Evolutionary conservation across 2,888 invertebrate species (phyloP), one percentile per base, ranked within the genome.

Genomic region (Ceriagrion tenellum): DNA sequence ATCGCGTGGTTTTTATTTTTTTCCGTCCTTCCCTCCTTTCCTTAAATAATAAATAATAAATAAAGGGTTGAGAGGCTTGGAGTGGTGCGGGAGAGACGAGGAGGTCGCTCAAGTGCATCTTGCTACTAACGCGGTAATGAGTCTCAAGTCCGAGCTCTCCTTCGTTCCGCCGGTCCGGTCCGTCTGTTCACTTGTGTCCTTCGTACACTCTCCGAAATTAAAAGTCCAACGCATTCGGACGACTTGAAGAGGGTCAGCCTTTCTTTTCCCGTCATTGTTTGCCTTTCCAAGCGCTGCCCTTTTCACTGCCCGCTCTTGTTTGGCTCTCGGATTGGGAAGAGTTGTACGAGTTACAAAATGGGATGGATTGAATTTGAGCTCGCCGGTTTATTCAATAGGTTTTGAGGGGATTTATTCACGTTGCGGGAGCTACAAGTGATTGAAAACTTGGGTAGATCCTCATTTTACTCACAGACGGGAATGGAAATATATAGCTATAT

Each of bases 191-290:
- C 8, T n/a, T 16, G 69, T n/a, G n/a, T 81, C 30, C 35, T 35
- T 26, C 23, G 81, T 18, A 81, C 81, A 81, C 81, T 81, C 81
- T 35, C 81, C 81, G 35, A 81, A 81, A 81, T 81, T 81, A 81
- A 81, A 81, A 81, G 30, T 16, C 69, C 69, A 12, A 10, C 69
- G 69, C 26, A n/a, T 69, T 69, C 26, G 69, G n/a, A 0, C 26
- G 26, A 69, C 81, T 23, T 81, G 81, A 81, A 81, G n/a, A 35
- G 81, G 81, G 35, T 81, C 35, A 81, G 81, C 0, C 81, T 69
- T 12, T 69, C 35, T 35, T 81, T 35, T 69, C n/a, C n/a, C 81
- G 10, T 30, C 35, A 35, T 30, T 81, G 13, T 81, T 0, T 18
- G 16, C 20, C 20, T 59, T 59, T 8, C 47, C 47, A 47, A 10